Evolutionary conservation across 2,888 invertebrate species (phyloP).

Genomic region (Euplexia lucipara): DNA sequence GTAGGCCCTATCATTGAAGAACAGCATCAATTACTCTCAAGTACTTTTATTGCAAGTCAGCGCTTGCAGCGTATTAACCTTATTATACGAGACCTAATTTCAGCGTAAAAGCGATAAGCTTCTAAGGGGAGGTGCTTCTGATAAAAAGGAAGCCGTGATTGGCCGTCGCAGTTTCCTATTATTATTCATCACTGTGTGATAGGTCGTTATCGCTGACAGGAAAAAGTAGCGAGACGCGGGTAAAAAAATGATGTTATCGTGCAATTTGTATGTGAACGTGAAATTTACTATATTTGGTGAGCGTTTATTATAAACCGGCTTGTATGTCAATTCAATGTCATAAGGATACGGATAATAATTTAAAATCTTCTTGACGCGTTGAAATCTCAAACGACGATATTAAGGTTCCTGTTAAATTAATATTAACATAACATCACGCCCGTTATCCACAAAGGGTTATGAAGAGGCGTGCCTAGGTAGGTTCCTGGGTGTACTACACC

Average conservation of each 20-base stretch:
- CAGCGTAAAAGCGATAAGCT: constrained; percentile 14
- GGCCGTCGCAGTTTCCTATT: constrained; percentile 26
- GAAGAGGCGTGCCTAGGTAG: no score
- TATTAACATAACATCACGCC: no score
- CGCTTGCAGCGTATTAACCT: background rate
- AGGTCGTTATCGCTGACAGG: constrained; percentile 46
- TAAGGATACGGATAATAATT: no score
- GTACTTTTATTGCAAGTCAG: background rate
- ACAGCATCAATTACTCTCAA: no score
- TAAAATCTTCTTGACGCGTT: no score
- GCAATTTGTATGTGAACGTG: constrained; percentile 9
- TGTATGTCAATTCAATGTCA: background rate
- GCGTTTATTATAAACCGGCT: background rate
- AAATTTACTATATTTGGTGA: constrained; percentile 21
- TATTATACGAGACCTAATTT: constrained; percentile 19
- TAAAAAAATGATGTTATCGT: constrained; percentile 16
- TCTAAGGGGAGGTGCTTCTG: constrained; percentile 45
- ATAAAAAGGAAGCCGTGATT: constrained; percentile 53
- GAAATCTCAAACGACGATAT: no score
- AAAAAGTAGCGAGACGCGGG: constrained; percentile 22
- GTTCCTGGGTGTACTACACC: no score
- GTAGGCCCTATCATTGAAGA: no score
- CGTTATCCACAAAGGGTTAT: no score
- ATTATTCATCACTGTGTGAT: constrained; percentile 50
- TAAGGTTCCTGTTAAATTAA: no score